phyloP scores from a whole-genome alignment of 2,888 invertebrate genomes.

The Kryphioiulus occultus region DNA sequence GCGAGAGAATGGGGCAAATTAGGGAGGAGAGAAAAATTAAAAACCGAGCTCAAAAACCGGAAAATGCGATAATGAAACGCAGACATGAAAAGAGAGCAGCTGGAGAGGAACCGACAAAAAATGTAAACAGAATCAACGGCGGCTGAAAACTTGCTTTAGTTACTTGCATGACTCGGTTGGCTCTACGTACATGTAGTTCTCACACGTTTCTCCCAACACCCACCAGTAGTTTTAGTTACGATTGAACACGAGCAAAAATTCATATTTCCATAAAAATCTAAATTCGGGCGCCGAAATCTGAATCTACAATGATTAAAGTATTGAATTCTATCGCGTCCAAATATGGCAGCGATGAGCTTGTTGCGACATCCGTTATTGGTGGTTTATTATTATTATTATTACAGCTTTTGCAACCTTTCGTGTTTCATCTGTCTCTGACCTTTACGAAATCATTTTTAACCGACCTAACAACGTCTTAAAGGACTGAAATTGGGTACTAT shows the following conservation, averaged over 20 bases:
- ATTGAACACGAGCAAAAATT: neutral
- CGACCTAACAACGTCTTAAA: too few species aligned
- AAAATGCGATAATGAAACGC: conserved; percentile 33
- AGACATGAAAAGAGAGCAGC: conserved; percentile 36
- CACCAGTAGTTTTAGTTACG: too few species aligned
- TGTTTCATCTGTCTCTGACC: too few species aligned
- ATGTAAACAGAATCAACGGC: neutral
- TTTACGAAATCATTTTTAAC: too few species aligned
- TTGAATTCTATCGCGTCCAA: neutral
- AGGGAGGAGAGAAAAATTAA: conserved; percentile 40
- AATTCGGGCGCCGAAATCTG: too few species aligned
- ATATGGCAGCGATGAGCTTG: neutral
- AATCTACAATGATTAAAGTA: too few species aligned
- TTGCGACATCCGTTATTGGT: neutral
- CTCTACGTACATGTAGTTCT: neutral
- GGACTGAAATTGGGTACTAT: too few species aligned
- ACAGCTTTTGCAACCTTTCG: too few species aligned
- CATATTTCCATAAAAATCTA: neutral
- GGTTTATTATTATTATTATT: neutral
- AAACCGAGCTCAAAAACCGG: conserved; percentile 19
- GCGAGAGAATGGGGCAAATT: neutral
- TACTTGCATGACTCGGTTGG: neutral
- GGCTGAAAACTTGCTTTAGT: neutral
- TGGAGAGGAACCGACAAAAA: conserved; percentile 3
- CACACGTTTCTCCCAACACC: neutral